phyloP scores from a whole-genome alignment of 2,113 vertebrate genomes.

The Cottus gobio region DNA sequence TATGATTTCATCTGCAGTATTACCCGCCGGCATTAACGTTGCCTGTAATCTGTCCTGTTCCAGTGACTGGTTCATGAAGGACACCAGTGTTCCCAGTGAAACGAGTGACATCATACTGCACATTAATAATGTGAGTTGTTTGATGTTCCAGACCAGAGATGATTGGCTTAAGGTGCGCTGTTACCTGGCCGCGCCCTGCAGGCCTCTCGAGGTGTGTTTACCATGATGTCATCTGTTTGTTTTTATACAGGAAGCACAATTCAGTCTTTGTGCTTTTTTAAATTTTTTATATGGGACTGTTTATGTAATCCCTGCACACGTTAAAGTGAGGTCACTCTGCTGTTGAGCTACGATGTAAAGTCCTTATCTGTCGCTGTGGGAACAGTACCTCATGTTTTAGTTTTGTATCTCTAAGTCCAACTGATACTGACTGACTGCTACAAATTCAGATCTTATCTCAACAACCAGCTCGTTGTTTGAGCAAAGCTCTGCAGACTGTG shows the following conservation, averaged over 20 bases:
- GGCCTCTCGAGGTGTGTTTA: constrained; percentile 3
- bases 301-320: background rate
- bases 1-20: constrained; percentile 14
- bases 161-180: background rate
- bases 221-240: background rate
- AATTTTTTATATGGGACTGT: no score
- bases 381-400: background rate
- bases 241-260: background rate
- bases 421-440: constrained; percentile 16
- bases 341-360: background rate
- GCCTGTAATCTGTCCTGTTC: no score
- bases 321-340: constrained; percentile 5
- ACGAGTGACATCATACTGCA: background rate
- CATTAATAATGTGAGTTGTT: constrained; percentile 13
- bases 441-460: constrained; percentile 38
- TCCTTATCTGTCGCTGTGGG: constrained; percentile 20
- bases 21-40: constrained; percentile 3
- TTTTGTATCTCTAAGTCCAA: constrained; percentile 41
- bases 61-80: no score
- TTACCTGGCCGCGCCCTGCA: background rate
- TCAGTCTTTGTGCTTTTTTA: background rate
- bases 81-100: background rate
- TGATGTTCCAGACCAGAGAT: constrained; percentile 30
- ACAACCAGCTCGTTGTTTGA: background rate
- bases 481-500: background rate